Conservation (phyloP, 2,888 invertebrate genomes). For the Graphium colonna region DNA sequence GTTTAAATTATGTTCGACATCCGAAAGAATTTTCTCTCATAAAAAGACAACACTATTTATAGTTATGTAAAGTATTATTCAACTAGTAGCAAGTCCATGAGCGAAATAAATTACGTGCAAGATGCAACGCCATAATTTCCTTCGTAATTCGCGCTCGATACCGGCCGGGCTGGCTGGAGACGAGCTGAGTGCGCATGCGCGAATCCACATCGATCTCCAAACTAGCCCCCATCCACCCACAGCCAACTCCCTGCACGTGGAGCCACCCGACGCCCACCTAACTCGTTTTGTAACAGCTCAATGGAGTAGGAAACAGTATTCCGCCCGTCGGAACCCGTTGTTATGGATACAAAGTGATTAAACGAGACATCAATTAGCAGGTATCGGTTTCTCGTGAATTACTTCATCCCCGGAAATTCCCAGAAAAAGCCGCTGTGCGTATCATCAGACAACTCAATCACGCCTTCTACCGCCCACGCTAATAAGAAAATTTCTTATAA, state of each 20-base stretch:
- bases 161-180: slow-evolving; percentile 41
- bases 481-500: no score
- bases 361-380: neutral
- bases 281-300: slow-evolving; percentile 44
- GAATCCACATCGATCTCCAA: slow-evolving; percentile 58
- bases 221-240: slow-evolving; percentile 38
- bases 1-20: no score
- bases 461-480: no score
- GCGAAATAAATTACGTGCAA: slow-evolving; percentile 4
- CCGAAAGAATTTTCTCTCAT: no score
- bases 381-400: no score
- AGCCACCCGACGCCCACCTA: slow-evolving; percentile 46
- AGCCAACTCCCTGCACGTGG: slow-evolving; percentile 41
- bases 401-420: no score
- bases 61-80: no score
- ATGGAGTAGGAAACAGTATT: slow-evolving; percentile 27
- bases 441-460: no score
- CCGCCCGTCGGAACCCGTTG: slow-evolving; percentile 2
- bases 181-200: slow-evolving; percentile 56
- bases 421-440: no score
- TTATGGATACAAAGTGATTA: neutral
- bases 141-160: slow-evolving; percentile 42
- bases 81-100: neutral
- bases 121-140: slow-evolving; percentile 29
- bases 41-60: neutral